phyloP scores from a whole-genome alignment of 1,140 invertebrate genomes.

The Cotesia glomerata region DNA sequence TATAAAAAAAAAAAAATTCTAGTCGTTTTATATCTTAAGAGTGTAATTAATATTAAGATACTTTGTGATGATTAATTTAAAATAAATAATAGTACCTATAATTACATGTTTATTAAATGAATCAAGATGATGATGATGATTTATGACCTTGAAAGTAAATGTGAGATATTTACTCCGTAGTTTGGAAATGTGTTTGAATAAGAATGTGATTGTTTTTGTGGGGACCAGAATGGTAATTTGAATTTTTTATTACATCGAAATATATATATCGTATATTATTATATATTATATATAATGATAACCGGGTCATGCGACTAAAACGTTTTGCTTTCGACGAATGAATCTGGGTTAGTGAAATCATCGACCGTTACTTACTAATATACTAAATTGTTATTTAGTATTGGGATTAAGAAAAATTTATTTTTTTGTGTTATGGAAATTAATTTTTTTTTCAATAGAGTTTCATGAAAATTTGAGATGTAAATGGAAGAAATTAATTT shows the following conservation, averaged over 20 bases:
- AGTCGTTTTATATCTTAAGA: constrained; percentile 48
- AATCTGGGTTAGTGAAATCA: constrained; percentile 64
- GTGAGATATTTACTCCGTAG: background rate
- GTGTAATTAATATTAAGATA: background rate
- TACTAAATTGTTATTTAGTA: background rate
- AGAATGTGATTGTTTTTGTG: too few species aligned
- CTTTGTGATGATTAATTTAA: background rate
- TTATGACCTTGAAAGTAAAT: background rate
- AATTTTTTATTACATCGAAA: background rate
- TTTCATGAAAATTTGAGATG: too few species aligned
- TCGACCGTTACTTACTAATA: constrained; percentile 45
- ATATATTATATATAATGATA: constrained; percentile 27
- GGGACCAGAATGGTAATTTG: too few species aligned
- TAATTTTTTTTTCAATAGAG: too few species aligned
- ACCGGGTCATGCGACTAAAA: constrained; percentile 55
- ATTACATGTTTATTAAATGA: background rate
- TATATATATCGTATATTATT: constrained; percentile 16
- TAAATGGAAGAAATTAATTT: too few species aligned
- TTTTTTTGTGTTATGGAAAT: too few species aligned
- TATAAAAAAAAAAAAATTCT: constrained; percentile 39
- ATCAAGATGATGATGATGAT: background rate
- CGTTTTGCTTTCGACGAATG: constrained; percentile 60
- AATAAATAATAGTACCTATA: constrained; percentile 35
- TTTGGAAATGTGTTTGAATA: background rate
- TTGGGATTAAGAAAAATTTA: too few species aligned